A percentile compares a stretch with the other conserved stretches of the same genome.
These are phyloP conservation scores for Drosophila kikkawai DNA, from an alignment of 1,140 invertebrate genomes.

Conservation along the genomic window DNA sequence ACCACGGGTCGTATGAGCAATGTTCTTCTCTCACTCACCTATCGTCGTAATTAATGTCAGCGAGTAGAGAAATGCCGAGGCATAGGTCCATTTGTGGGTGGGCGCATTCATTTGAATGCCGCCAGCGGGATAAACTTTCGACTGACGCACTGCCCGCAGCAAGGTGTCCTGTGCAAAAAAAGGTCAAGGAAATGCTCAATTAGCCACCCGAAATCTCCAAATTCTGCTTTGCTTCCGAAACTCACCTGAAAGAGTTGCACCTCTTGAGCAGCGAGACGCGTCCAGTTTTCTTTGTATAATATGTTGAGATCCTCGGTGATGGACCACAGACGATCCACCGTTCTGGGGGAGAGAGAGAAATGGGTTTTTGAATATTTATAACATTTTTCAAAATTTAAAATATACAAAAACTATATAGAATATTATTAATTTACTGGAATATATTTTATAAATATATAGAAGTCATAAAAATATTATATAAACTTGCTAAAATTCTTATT, in stretches of 20 bases:
- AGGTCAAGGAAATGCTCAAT: constrained; percentile 22
- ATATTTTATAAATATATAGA: too few relatives aligned
- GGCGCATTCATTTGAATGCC: constrained; percentile 85
- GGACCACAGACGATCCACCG: constrained; percentile 94
- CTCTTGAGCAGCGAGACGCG: constrained; percentile 92
- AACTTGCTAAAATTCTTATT: not conserved
- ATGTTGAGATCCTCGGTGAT: constrained; percentile 97
- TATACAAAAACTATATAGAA: not conserved
- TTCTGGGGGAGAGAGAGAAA: constrained; percentile 71
- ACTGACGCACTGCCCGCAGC: constrained; percentile 82
- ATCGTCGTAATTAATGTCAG: constrained; percentile 98
- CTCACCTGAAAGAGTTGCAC: constrained; percentile 93
- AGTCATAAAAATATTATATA: not conserved
- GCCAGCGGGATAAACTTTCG: constrained; percentile 78
- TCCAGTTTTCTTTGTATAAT: constrained; percentile 97
- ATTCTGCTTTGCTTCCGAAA: not conserved
- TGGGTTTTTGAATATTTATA: not conserved
- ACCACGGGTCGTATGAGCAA: not conserved
- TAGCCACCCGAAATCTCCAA: not conserved
- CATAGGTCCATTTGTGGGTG: constrained; percentile 93
- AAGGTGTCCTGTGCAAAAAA: constrained; percentile 81
- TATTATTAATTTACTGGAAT: too few relatives aligned
- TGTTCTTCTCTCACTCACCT: constrained; percentile 88
- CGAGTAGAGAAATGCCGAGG: constrained; percentile 96
- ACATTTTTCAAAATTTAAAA: not conserved